Evolutionary conservation across 2,888 invertebrate species (phyloP).

Genomic region (Podabrus alpinus): DNA sequence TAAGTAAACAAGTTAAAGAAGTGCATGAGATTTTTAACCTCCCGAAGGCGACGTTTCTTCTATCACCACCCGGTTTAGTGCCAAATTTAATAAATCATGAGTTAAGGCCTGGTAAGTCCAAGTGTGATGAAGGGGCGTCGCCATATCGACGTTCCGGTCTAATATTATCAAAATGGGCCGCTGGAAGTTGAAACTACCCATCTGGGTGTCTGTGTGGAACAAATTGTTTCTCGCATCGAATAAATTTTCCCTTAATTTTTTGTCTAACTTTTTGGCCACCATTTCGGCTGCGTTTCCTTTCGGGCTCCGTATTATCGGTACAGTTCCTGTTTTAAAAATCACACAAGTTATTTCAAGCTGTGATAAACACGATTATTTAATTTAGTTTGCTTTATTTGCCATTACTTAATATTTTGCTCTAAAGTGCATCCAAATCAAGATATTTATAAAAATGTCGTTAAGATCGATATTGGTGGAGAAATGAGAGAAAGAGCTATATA

Average conservation of each 20-base stretch:
- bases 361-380: too few relatives aligned
- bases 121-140: conserved; percentile 97
- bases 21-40: conserved; percentile 37
- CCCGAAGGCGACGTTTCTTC: conserved; percentile 50
- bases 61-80: conserved; percentile 73
- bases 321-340: conserved; percentile 61
- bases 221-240: conserved; percentile 96
- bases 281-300: conserved; percentile 97
- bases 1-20: neutral
- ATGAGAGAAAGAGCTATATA: too few relatives aligned
- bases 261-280: conserved; percentile 96
- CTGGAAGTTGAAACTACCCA: conserved; percentile 83
- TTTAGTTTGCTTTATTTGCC: too few relatives aligned
- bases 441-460: too few relatives aligned
- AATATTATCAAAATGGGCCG: conserved; percentile 89
- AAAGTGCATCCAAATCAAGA: too few relatives aligned
- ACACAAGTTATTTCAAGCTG: neutral
- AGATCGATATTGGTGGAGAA: too few relatives aligned
- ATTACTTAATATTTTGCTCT: too few relatives aligned
- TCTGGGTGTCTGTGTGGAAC: conserved; percentile 84
- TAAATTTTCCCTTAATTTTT: conserved; percentile 94
- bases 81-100: conserved; percentile 92
- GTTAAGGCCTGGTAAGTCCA: conserved; percentile 99
- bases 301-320: conserved; percentile 90
- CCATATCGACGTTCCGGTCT: conserved; percentile 94